These are phyloP conservation scores for Triplophysa siluroides DNA, from an alignment of 2,113 vertebrate genomes.

Conservation along the genomic window DNA sequence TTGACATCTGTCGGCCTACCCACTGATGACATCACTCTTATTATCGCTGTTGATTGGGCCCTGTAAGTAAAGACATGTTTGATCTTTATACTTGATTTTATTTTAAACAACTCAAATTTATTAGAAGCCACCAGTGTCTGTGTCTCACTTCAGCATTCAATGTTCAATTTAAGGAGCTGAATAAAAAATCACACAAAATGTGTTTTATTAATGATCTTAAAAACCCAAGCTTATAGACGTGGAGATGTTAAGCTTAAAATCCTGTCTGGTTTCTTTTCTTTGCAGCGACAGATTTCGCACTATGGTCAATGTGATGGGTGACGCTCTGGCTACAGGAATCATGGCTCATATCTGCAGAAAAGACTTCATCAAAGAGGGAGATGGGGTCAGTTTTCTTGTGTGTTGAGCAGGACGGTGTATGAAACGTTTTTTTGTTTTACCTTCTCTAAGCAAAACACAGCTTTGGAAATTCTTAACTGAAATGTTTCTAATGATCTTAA, in stretches of 20 bases:
- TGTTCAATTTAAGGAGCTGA: no score
- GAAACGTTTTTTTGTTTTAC: no score
- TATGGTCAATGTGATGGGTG: constrained; percentile 97
- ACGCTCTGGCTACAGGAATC: constrained; percentile 92
- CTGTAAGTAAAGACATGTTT: constrained; percentile 78
- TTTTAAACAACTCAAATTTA: no score
- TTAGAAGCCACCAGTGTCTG: background rate
- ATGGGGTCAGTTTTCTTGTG: constrained; percentile 77
- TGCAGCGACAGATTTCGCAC: constrained; percentile 93
- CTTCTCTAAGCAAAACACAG: no score
- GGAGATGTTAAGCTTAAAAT: background rate
- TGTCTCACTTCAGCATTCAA: background rate
- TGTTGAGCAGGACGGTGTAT: background rate
- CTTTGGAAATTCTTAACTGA: no score
- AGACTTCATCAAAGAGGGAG: constrained; percentile 87
- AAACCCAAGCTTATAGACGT: no score
- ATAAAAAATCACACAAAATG: no score
- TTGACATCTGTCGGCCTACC: constrained; percentile 95
- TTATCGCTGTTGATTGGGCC: constrained; percentile 96
- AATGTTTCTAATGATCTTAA: no score
- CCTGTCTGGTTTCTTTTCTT: constrained; percentile 39
- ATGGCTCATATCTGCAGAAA: constrained; percentile 98
- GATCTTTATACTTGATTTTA: background rate
- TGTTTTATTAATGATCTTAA: no score
- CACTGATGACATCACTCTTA: constrained; percentile 95